Evolutionary conservation across 2,888 invertebrate species (phyloP), one percentile per base, ranked within the genome.

Genomic region (Panzeria rudis): DNA sequence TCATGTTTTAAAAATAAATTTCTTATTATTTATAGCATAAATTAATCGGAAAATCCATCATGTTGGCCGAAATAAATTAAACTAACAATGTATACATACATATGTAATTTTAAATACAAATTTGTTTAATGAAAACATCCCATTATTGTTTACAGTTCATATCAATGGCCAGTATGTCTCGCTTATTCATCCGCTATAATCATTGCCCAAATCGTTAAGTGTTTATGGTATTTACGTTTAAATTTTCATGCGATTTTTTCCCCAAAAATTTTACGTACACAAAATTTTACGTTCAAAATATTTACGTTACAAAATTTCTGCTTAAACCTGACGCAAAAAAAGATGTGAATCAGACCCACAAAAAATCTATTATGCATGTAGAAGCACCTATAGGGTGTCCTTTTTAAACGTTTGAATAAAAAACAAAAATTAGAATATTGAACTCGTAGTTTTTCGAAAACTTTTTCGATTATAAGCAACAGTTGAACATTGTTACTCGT

Each of bases 211-310:
- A 56, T 56, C 69, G 56, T 82, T 64, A 76, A 82, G 52, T 79
- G 50, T 83, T 72, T 66, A 69, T 83, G 41, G 13, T 62, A 69
- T 64, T 62, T 77, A 62, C 69, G 68, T 82, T 62, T 32, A 8
- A 56, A 44, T 56, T 72, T 69, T 47, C 6, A 38, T 38, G 61
- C 29, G 17, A 41, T 47, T 25, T 50, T 56, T 54, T 38, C 32
- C 11, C 66, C 20, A 7, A 9, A 23, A 20, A 35, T 59, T 71
- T 41, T 75, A 52, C 75, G 68, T 69, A 81, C 17, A 61, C 20
- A 75, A 54, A 72, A 76, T 82, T 72, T 69, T 71, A 76, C 62
- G 47, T 71, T 64, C 64, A 62, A 82, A 82, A 82, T 76, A 76
- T 82, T 82, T 82, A 82, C 69, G 62, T 76, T 71, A 8, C 25